These are phyloP conservation scores for Sebastes steindachneri DNA, from an alignment of 2,797 vertebrate genomes.

Conservation along the genomic window DNA sequence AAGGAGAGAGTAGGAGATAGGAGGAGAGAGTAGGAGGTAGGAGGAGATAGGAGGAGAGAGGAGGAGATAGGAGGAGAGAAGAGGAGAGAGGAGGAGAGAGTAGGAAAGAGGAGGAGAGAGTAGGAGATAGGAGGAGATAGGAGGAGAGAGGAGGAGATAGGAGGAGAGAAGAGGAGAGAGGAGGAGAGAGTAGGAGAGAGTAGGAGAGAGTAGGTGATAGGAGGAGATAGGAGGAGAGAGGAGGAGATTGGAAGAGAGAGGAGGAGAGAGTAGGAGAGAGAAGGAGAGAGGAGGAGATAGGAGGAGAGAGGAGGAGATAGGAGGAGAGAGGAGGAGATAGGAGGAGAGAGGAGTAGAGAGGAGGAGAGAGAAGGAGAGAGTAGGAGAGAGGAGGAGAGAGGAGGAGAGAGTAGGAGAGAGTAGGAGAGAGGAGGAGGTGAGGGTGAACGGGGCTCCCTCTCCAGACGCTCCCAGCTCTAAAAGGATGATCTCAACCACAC, in stretches of 20 bases:
- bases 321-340: no score
- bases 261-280: rapidly evolving
- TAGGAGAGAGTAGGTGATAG: rapidly evolving
- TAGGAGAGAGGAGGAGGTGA: background rate
- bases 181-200: rapidly evolving
- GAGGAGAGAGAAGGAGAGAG: rapidly evolving
- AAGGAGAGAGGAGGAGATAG: no score
- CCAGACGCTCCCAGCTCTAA: background rate
- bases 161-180: rapidly evolving
- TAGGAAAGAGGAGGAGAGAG: rapidly evolving
- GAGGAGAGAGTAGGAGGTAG: background rate
- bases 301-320: rapidly evolving
- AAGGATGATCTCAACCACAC: background rate
- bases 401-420: background rate
- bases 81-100: no score
- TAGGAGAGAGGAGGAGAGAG: no score
- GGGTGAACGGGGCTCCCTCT: conserved; percentile 20
- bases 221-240: rapidly evolving
- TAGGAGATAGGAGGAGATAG: rapidly evolving
- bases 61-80: background rate
- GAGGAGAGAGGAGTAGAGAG: rapidly evolving
- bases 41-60: background rate
- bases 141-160: rapidly evolving
- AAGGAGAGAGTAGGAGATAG: no score
- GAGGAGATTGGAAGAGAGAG: rapidly evolving